Conservation (phyloP, 2,797 vertebrate species). For the Cyclura pinguis region DNA sequence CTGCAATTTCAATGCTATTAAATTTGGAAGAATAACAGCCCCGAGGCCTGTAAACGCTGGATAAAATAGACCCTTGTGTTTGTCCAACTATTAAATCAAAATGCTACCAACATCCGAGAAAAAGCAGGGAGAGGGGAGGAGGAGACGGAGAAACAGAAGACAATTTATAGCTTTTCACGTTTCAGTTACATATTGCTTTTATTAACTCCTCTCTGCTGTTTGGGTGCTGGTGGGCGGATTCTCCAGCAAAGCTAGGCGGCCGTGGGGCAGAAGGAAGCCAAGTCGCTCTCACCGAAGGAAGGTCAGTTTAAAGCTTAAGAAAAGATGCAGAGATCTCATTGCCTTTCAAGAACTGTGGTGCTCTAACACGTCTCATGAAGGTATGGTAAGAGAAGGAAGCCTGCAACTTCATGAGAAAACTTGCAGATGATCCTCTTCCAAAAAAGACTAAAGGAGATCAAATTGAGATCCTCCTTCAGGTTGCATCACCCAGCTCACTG, state of each 20-base stretch:
- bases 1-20: constrained; percentile 88
- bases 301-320: neutral
- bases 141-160: constrained; percentile 8
- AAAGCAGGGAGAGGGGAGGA: neutral
- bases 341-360: neutral
- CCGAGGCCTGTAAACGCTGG: constrained; percentile 86
- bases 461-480: too few species aligned
- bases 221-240: accelerated
- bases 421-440: too few species aligned
- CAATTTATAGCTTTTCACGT: constrained; percentile 78
- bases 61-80: constrained; percentile 87
- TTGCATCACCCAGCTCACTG: too few species aligned
- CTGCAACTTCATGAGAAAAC: neutral
- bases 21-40: constrained; percentile 88
- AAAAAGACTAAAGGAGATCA: too few species aligned
- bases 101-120: constrained; percentile 81
- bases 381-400: neutral
- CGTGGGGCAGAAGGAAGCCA: too few species aligned
- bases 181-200: constrained; percentile 72
- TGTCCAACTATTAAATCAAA: constrained; percentile 89
- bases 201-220: constrained; percentile 66
- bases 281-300: neutral
- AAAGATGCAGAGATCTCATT: too few species aligned
- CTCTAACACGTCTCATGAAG: neutral
- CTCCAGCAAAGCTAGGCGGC: neutral